These are phyloP conservation scores for Anarhynchus alexandrinus DNA, from an alignment of 2,113 vertebrate genomes.

Conservation along the genomic window DNA sequence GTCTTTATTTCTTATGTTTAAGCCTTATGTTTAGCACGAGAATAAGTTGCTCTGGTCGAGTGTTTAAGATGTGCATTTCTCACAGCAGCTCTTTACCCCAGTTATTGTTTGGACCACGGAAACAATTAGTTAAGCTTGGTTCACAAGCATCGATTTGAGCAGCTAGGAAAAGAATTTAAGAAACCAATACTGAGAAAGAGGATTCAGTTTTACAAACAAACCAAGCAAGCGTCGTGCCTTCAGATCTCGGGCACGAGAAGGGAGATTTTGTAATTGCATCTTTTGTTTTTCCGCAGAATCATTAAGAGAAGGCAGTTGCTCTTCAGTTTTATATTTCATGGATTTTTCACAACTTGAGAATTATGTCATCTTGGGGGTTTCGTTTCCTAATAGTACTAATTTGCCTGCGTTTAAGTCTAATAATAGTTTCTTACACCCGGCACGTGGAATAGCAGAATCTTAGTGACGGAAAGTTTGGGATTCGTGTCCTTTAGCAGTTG, in stretches of 20 bases:
- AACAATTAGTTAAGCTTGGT: not conserved
- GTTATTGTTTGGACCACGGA: not conserved
- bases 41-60: not conserved
- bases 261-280: not conserved
- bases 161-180: not conserved
- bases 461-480: not conserved
- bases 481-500: not conserved
- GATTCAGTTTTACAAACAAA: not conserved
- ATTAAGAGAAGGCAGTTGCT: not conserved
- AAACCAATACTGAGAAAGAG: not conserved
- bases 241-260: not conserved
- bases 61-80: not conserved
- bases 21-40: not conserved
- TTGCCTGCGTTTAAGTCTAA: not conserved
- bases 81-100: not conserved
- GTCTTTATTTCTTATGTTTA: not conserved
- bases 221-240: not conserved
- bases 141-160: not conserved
- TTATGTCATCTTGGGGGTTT: not conserved
- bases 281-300: not conserved
- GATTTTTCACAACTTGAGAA: not conserved
- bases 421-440: slow-evolving; percentile 16
- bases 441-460: not conserved
- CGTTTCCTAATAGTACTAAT: not conserved
- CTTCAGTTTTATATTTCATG: not conserved